Percentiles rank a stretch among this genome's conserved stretches.
These are phyloP conservation scores for Larimichthys crocea DNA, from an alignment of 2,113 vertebrate genomes.

Conservation along the genomic window DNA sequence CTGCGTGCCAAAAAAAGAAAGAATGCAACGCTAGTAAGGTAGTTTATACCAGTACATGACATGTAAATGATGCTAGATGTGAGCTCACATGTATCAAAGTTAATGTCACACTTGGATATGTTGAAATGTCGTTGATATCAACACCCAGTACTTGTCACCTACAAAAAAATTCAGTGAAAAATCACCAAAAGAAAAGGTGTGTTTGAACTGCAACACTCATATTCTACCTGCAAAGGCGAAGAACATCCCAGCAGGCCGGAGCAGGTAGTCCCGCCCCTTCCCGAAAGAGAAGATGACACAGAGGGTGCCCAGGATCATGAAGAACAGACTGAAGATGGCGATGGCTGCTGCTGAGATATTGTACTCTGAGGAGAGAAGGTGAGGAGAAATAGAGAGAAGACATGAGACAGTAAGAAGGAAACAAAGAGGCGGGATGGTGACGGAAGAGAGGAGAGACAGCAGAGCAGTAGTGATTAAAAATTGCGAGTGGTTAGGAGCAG, in stretches of 20 bases:
- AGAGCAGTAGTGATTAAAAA: slow-evolving; percentile 3
- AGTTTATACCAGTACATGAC: not conserved
- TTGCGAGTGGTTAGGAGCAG: slow-evolving; percentile 40
- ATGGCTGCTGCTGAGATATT: slow-evolving; percentile 98
- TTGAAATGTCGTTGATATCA: not conserved
- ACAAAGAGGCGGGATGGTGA: not conserved
- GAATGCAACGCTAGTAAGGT: not conserved
- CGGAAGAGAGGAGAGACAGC: not conserved
- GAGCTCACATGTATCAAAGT: slow-evolving; percentile 25
- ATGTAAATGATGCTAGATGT: not conserved
- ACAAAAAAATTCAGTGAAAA: not conserved
- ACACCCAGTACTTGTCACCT: not conserved
- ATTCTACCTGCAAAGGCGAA: slow-evolving; percentile 92
- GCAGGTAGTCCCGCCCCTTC: slow-evolving; percentile 92
- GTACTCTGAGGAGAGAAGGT: slow-evolving; percentile 86
- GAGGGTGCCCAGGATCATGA: slow-evolving; percentile 89
- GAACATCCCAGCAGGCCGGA: slow-evolving; percentile 97
- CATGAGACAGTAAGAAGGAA: not conserved
- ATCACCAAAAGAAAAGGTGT: not conserved
- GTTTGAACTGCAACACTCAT: not conserved
- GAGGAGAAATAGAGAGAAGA: not conserved
- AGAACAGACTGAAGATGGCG: slow-evolving; percentile 93
- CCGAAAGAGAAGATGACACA: slow-evolving; percentile 90
- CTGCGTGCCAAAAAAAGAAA: slow-evolving; percentile 76
- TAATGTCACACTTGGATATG: slow-evolving; percentile 23